These are phyloP conservation scores for Ara ararauna DNA, from an alignment of 2,797 vertebrate species.

Conservation along the genomic window DNA sequence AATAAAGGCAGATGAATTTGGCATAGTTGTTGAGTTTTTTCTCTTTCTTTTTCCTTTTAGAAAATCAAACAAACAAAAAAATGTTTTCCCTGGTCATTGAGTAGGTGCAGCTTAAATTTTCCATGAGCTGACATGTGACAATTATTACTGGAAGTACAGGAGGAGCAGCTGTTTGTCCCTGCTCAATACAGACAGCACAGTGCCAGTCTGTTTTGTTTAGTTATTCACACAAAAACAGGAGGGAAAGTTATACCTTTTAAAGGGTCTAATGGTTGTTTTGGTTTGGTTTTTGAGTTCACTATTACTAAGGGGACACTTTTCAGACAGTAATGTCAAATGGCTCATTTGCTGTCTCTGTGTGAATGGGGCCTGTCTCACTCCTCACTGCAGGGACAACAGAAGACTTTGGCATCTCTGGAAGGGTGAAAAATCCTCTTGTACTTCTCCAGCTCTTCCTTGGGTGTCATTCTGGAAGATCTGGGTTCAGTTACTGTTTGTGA, in stretches of 20 bases:
- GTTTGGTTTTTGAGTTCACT: not conserved
- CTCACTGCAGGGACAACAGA: not conserved
- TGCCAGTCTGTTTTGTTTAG: not conserved
- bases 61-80: not conserved
- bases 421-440: not conserved
- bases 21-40: not conserved
- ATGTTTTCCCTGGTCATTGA: not conserved
- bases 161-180: not conserved
- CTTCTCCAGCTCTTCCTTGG: not conserved
- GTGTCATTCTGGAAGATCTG: not conserved
- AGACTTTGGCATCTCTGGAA: not conserved
- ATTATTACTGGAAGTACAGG: not conserved
- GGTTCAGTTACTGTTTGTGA: not conserved
- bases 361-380: not conserved
- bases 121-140: not conserved
- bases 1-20: not conserved
- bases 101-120: not conserved
- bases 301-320: rapidly evolving
- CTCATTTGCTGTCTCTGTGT: not conserved
- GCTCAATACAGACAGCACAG: not conserved
- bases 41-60: not conserved
- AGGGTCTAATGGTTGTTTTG: not conserved
- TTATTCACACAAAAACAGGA: not conserved
- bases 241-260: not conserved
- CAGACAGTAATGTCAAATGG: not conserved